These are phyloP conservation scores for Piscicola geometra DNA, from an alignment of 2,888 invertebrate genomes.

Conservation along the genomic window DNA sequence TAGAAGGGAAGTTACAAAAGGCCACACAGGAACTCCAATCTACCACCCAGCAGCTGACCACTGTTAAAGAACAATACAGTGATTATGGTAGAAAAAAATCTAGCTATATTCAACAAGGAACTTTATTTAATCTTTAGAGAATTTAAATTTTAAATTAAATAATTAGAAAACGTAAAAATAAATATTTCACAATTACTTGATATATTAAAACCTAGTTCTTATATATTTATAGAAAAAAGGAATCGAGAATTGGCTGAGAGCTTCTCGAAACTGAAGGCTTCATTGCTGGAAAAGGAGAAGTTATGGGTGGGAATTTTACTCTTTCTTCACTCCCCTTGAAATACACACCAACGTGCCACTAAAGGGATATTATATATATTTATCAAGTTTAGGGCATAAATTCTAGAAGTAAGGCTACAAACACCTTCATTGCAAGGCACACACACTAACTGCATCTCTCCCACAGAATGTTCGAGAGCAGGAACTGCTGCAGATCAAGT, in stretches of 20 bases:
- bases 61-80: background rate
- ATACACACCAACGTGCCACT: background rate
- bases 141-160: background rate
- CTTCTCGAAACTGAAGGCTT: slow-evolving; percentile 4
- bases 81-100: slow-evolving; percentile 12
- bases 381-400: too few species aligned
- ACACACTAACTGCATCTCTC: too few species aligned
- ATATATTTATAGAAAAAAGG: background rate
- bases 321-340: background rate
- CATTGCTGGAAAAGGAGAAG: slow-evolving; percentile 29
- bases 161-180: background rate
- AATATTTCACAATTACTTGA: background rate
- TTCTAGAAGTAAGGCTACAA: too few species aligned
- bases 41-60: background rate
- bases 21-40: background rate
- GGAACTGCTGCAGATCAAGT: slow-evolving; percentile 23
- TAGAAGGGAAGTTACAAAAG: background rate
- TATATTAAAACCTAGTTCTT: background rate
- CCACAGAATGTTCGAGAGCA: slow-evolving; percentile 33
- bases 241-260: slow-evolving; percentile 20
- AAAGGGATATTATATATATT: background rate
- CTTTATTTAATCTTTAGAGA: background rate
- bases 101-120: too few species aligned
- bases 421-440: too few species aligned
- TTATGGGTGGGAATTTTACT: slow-evolving; percentile 5